Evolutionary conservation across 2,113 vertebrate species (phyloP).

Genomic region (Xenopus borealis): DNA sequence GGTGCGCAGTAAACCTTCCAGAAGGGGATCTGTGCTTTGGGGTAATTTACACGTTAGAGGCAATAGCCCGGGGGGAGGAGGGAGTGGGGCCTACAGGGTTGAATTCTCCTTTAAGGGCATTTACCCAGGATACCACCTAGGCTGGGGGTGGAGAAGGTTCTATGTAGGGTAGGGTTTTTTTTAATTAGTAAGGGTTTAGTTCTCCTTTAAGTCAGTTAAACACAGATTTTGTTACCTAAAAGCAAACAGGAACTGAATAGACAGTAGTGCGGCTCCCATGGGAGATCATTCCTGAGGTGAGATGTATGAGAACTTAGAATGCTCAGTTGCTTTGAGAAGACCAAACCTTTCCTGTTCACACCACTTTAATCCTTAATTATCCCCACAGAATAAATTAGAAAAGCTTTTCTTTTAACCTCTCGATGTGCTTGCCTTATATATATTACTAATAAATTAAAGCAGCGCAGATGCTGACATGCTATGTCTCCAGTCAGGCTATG

Average conservation of each 20-base stretch:
- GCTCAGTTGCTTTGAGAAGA: conserved; percentile 42
- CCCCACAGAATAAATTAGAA: conserved; percentile 35
- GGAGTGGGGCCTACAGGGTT: no score
- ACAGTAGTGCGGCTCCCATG: neutral
- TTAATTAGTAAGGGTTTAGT: no score
- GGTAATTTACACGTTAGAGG: no score
- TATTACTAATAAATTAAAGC: conserved; percentile 60
- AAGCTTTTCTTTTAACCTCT: conserved; percentile 49
- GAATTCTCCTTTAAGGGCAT: no score
- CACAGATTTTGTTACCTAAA: neutral
- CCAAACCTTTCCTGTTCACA: fast-evolving
- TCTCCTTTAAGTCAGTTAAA: neutral
- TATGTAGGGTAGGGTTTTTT: no score
- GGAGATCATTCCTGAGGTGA: conserved; percentile 14
- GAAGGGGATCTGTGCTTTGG: no score
- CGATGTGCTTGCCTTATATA: conserved; percentile 53
- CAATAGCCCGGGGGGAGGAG: no score
- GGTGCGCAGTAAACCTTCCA: no score
- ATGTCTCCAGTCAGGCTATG: conserved; percentile 76
- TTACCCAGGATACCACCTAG: no score
- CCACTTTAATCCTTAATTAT: conserved; percentile 29
- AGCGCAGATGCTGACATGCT: conserved; percentile 53
- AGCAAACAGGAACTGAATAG: neutral
- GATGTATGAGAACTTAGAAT: conserved; percentile 22
- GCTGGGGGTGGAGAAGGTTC: no score